phyloP scores from a whole-genome alignment of 1,140 invertebrate species.

The Parasteatoda tepidariorum region DNA sequence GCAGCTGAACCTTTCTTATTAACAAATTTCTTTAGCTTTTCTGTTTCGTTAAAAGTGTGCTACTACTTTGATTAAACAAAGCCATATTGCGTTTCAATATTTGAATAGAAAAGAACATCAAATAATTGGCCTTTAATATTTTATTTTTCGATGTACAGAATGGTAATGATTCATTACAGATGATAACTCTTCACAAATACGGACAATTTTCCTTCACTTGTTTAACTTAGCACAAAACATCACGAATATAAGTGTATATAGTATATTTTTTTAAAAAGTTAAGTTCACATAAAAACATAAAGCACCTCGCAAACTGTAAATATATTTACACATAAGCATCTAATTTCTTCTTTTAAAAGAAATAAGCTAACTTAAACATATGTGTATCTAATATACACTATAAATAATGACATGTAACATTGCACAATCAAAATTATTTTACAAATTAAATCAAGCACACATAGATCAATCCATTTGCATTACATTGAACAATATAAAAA shows the following conservation, averaged over 20 bases:
- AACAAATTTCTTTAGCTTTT: too few relatives aligned
- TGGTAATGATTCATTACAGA: not conserved
- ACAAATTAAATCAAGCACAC: not conserved
- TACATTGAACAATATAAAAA: not conserved
- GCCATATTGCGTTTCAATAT: too few relatives aligned
- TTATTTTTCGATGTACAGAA: slow-evolving; percentile 12
- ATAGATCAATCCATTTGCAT: not conserved
- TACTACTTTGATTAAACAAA: too few relatives aligned
- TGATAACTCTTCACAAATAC: not conserved
- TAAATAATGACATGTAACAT: too few relatives aligned
- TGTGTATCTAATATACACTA: too few relatives aligned
- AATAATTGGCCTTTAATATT: slow-evolving; percentile 1
- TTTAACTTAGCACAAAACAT: slow-evolving; percentile 18
- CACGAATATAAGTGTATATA: slow-evolving; percentile 33
- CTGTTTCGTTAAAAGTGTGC: too few relatives aligned
- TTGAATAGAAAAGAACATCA: too few relatives aligned
- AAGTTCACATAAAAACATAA: slow-evolving; percentile 53
- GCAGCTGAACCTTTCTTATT: too few relatives aligned
- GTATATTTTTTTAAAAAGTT: slow-evolving; percentile 25
- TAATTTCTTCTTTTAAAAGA: not conserved
- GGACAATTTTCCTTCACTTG: not conserved
- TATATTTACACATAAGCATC: slow-evolving; percentile 43
- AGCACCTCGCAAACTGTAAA: slow-evolving; percentile 57
- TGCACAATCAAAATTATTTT: too few relatives aligned
- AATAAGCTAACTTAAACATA: not conserved